phyloP scores from a whole-genome alignment of 1,140 invertebrate species.

The Papilio glaucus region DNA sequence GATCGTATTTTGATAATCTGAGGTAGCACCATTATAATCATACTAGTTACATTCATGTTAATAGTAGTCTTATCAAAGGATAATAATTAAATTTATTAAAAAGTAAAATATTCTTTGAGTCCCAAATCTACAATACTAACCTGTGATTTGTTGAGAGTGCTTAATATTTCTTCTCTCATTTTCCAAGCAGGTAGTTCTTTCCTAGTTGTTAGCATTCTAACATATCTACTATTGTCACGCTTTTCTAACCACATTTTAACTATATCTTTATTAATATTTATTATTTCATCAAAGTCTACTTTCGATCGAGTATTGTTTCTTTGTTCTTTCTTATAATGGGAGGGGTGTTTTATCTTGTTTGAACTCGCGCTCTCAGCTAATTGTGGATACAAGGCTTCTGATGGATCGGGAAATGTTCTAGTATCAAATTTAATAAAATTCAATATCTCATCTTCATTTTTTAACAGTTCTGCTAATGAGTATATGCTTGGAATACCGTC shows the following conservation, averaged over 20 bases:
- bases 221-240: conserved; percentile 84
- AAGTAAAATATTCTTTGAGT: too few species aligned
- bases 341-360: conserved; percentile 71
- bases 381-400: conserved; percentile 72
- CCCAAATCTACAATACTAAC: conserved; percentile 56
- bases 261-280: conserved; percentile 85
- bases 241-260: conserved; percentile 85
- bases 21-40: too few species aligned
- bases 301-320: conserved; percentile 80
- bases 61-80: too few species aligned
- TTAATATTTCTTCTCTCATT: conserved; percentile 86
- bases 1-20: too few species aligned
- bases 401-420: conserved; percentile 83
- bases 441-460: conserved; percentile 87
- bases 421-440: conserved; percentile 84
- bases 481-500: conserved; percentile 88
- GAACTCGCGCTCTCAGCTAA: conserved; percentile 66
- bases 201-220: conserved; percentile 85
- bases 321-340: conserved; percentile 86
- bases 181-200: conserved; percentile 87
- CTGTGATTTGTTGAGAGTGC: conserved; percentile 86
- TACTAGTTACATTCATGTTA: too few species aligned
- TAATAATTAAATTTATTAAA: too few species aligned
- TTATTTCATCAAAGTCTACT: conserved; percentile 81
- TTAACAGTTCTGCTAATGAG: conserved; percentile 87